Base-by-base conservation (phyloP, 2,113 vertebrate genomes). In the Agelaius phoeniceus region DNA sequence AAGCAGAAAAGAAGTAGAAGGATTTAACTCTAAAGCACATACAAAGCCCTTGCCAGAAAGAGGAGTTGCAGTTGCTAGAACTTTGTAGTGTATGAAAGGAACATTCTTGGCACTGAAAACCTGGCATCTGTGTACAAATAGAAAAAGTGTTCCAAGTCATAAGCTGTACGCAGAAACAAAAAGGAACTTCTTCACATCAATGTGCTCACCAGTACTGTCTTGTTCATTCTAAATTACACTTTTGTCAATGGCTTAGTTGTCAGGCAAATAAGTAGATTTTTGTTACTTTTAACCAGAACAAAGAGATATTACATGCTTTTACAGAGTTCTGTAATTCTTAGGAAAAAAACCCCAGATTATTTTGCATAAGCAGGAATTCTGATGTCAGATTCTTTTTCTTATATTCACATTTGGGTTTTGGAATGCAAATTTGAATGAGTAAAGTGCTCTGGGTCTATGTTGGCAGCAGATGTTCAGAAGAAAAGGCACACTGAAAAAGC, bases 381-480 rank as follows among this genome's bases (percentile, higher is more conserved):
- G 75, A 91, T 71, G 43, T 77, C 67, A 94, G 63, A 39, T 61
- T 67, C 46, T 68, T 80, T 79, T 48, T 62, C 55, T 87, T 69
- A 66, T 51, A 85, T 73, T 83, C 79, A 59, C 58, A 63, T 83
- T 84, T 48, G 23, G 52, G 58, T 61, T 96, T 95, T 93, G 75
- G 75, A 95, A 96, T 88, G 79, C 82, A 95, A 94, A 94, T 95
- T 24, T 67, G 54, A 82, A 75, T 33, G 27, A 89, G 55, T 23
- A 19, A 81, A 94, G 71, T 62, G 84, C 66, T 86, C 44, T 30
- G 26, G 30, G 27, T 75, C 76, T 81, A 43, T 4, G 1, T 0
- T 85, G 62, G 78, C 65, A 93, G 93, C 86, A 95, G 87, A 96
- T 94, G 69, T 85, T 93, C 67, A 55, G 74, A 87, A 79, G 49